phyloP scores from a whole-genome alignment of 2,797 vertebrate genomes.

The Pagetopsis macropterus region DNA sequence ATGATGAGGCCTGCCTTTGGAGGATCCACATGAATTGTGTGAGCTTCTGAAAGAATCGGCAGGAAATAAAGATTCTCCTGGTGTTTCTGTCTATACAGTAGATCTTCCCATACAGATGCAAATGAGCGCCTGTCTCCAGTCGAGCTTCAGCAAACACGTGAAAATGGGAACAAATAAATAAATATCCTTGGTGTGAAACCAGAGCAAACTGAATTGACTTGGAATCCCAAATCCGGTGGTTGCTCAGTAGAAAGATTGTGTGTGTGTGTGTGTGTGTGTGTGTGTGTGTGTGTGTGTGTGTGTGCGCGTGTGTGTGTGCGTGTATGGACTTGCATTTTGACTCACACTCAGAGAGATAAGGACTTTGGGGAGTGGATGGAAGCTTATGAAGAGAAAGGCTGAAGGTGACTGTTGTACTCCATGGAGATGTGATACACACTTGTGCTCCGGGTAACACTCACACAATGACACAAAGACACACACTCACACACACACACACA shows the following conservation, averaged over 20 bases:
- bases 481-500: slow-evolving; percentile 17
- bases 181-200: slow-evolving; percentile 51
- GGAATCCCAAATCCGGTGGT: slow-evolving; percentile 56
- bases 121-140: slow-evolving; percentile 73
- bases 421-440: slow-evolving; percentile 49
- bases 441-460: slow-evolving; percentile 19
- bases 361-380: slow-evolving; percentile 39
- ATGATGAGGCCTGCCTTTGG: slow-evolving; percentile 75
- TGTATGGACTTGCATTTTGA: slow-evolving; percentile 28
- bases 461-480: slow-evolving; percentile 20
- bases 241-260: slow-evolving; percentile 21
- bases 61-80: slow-evolving; percentile 71
- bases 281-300: slow-evolving; percentile 8
- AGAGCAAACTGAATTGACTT: slow-evolving; percentile 55
- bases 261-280: slow-evolving; percentile 21
- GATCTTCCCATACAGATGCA: slow-evolving; percentile 82
- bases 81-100: slow-evolving; percentile 75
- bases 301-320: not conserved
- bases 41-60: slow-evolving; percentile 63
- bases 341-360: slow-evolving; percentile 48
- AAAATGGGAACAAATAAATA: slow-evolving; percentile 43
- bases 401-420: slow-evolving; percentile 61
- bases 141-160: slow-evolving; percentile 68
- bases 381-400: slow-evolving; percentile 48
- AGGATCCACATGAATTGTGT: slow-evolving; percentile 73